Percentiles rank a stretch among this genome's conserved stretches.
These are phyloP conservation scores for Nowickia ferox DNA, from an alignment of 2,888 invertebrate species.

Conservation along the genomic window DNA sequence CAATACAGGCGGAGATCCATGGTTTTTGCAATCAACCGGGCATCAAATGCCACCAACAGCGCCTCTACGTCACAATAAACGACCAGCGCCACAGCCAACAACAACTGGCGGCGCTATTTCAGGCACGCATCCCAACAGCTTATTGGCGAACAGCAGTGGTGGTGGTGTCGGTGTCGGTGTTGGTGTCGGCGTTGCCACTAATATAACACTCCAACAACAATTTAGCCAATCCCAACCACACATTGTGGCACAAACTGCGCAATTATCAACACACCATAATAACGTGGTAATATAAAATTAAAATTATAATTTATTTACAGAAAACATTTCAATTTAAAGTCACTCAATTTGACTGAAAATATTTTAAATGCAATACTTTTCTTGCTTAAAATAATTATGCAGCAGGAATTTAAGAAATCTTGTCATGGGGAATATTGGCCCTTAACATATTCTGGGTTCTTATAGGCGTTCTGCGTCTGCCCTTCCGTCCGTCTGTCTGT, in stretches of 20 bases:
- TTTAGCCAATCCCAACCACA: conserved; percentile 83
- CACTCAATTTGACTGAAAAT: no score
- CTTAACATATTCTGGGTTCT: no score
- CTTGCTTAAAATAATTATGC: no score
- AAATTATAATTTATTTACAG: no score
- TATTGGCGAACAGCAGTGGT: conserved; percentile 73
- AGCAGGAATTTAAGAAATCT: no score
- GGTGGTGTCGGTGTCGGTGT: conserved; percentile 57
- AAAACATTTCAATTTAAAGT: no score
- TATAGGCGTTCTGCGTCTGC: no score
- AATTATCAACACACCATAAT: conserved; percentile 81
- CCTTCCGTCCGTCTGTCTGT: no score
- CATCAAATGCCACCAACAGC: conserved; percentile 84
- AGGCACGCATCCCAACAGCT: conserved; percentile 67
- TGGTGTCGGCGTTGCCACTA: conserved; percentile 58
- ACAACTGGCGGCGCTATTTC: conserved; percentile 65
- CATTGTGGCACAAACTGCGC: conserved; percentile 82
- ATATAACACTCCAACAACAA: conserved; percentile 78
- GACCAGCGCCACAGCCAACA: conserved; percentile 83
- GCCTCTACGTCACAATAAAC: conserved; percentile 83
- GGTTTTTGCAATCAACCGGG: conserved; percentile 83
- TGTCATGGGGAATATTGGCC: no score
- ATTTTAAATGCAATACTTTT: no score
- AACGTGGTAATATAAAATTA: conserved; percentile 77
- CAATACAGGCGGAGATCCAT: conserved; percentile 83